Base-by-base conservation (phyloP, 2,797 vertebrate genomes). In the Calcarius lapponicus region DNA sequence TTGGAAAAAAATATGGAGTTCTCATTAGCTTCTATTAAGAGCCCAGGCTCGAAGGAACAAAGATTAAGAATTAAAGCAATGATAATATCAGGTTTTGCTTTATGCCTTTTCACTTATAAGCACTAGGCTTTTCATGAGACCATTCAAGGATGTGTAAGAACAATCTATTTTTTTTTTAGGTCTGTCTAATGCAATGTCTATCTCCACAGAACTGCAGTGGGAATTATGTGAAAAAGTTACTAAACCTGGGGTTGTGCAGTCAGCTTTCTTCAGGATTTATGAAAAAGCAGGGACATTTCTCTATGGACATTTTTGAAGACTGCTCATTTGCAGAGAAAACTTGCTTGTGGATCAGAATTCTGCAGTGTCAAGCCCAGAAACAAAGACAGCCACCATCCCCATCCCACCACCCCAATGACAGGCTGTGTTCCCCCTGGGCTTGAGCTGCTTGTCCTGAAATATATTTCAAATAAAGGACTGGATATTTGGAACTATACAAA, bases 51-150 rank as follows among this genome's bases (percentile, higher is more conserved):
- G 1, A 85, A 93, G 53, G 83, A 91, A 89, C 45, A 89, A 91
- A 94, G 45, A 56, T 53, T 18, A 58, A 89, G 78, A 95, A 91
- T 92, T 94, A 95, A 93, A 91, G 67, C 60, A 82, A 67, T 58
- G 45, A 78, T 40, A 92, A 81, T 53, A 69, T 80, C 89, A 85
- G 86, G 24, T 31, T 94, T 93, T 94, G 14, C 53, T 87, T 82
- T 89, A 38, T 91, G 64, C 31, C 69, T 85, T 95, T 92, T 84
- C 71, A 85, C 48, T 93, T 86, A 73, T 9, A 80, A 88, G 78
- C 48, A 71, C 31, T 3, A 89, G 53, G 60, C 32, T 87, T 91
- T 96, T 87, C 65, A 61, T n/a, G 14, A 60, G 32, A 45, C 38
- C 53, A 7, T 90, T 90, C 62, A 84, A 88, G 66, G 31, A n/a